Percentiles rank a stretch among this genome's conserved stretches.
Evolutionary conservation across 1,140 invertebrate genomes (phyloP).

Genomic region (Antheraea mylitta): DNA sequence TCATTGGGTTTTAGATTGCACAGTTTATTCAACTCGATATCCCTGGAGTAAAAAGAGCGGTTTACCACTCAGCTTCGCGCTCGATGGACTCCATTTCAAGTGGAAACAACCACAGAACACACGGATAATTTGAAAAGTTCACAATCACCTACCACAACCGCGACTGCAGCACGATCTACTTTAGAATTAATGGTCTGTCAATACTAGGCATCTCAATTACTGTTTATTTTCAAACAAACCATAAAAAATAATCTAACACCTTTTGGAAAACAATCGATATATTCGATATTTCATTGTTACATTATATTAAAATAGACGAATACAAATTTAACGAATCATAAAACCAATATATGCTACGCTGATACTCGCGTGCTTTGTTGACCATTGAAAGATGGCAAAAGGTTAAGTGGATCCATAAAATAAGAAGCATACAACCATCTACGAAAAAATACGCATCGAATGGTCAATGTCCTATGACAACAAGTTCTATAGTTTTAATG

Average conservation of each 20-base stretch:
- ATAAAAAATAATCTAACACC: slow-evolving; percentile 67
- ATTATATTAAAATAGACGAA: too few relatives aligned
- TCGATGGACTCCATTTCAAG: slow-evolving; percentile 49
- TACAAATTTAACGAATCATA: too few relatives aligned
- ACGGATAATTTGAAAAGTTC: slow-evolving; percentile 77
- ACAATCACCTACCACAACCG: slow-evolving; percentile 69
- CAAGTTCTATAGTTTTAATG: too few relatives aligned
- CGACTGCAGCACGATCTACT: slow-evolving; percentile 75
- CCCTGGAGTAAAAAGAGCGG: slow-evolving; percentile 32
- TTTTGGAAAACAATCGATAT: slow-evolving; percentile 25
- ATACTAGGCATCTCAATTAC: slow-evolving; percentile 73
- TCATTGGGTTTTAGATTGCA: slow-evolving; percentile 16
- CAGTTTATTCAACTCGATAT: slow-evolving; percentile 42
- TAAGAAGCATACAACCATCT: too few relatives aligned
- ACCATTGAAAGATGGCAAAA: too few relatives aligned
- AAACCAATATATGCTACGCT: too few relatives aligned
- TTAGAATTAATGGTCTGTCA: slow-evolving; percentile 78
- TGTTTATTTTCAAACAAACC: slow-evolving; percentile 66
- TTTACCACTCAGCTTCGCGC: slow-evolving; percentile 24
- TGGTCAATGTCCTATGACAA: too few relatives aligned
- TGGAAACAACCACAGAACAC: slow-evolving; percentile 62
- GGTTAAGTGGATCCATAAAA: too few relatives aligned
- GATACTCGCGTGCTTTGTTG: too few relatives aligned
- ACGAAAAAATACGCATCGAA: too few relatives aligned
- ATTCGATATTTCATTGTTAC: too few relatives aligned